Base-by-base conservation (phyloP, 2,113 vertebrate genomes). In the Marmota flaviventris region DNA sequence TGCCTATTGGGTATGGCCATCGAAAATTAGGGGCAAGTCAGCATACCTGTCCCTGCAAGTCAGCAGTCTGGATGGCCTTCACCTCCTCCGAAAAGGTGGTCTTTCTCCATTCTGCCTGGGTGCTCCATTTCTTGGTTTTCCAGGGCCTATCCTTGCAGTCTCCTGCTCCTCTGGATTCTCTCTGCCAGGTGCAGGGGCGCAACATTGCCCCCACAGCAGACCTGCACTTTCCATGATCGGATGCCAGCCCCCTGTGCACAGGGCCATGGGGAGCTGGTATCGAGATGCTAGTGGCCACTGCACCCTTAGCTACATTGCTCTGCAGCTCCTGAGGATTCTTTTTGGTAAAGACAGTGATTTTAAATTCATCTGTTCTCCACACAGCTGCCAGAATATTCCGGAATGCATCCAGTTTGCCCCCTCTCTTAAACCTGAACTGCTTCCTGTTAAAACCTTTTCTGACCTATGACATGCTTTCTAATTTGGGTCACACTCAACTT, bases 321-420 rank as follows among this genome's bases (percentile, higher is more conserved):
- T 95, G 95, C 93, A 94, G 96, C 91, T 86, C 88, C 2, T 20
- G 7, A 67, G 48, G 8, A 34, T 81, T 91, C 37, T 70, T 90
- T 42, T 7, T 25, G 24, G 32, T 27, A 8, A 91, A 65, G 32
- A 76, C 27, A 8, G 42, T 73, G 32, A 61, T 51, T 53, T 81
- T 34, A 8, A 11, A 53, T 51, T 29, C 34, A 25, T 2, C 32
- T 25, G 2, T 2, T 37, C 45, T 8, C n/a, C 8, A 5, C 17
- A 6, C 0, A 20, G 37, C 67, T 81, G 34, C 69, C 48, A 69
- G 56, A 70, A 39, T 76, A 13, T 67, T 48, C 34, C 29, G 34
- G 72, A 51, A 61, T 56, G 51, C 39, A 56, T n/a, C 48, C 72
- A 37, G 63, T 20, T 12, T 13, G 81, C 89, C 9, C n/a, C 12